Evolutionary conservation across 2,888 invertebrate genomes (phyloP).

Genomic region (Drymonia ruficornis): DNA sequence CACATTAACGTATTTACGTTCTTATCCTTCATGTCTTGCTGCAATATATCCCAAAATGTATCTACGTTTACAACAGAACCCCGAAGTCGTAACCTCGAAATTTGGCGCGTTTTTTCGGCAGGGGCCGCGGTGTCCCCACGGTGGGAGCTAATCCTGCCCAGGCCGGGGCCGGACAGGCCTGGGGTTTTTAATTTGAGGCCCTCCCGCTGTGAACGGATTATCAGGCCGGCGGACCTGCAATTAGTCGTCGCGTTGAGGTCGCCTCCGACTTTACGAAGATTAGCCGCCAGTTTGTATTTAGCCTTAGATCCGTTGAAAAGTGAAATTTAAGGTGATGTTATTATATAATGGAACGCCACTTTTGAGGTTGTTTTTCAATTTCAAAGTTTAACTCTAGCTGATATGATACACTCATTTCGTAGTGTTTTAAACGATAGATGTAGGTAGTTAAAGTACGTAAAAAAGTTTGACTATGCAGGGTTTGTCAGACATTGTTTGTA

Average conservation of each 20-base stretch:
- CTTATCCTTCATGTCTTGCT: too few relatives aligned
- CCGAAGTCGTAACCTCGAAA: not conserved
- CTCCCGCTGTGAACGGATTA: conserved; percentile 82
- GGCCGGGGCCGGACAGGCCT: conserved; percentile 63
- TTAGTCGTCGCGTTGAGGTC: conserved; percentile 70
- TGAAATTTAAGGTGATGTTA: conserved; percentile 16
- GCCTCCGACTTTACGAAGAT: conserved; percentile 58
- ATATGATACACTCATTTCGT: too few relatives aligned
- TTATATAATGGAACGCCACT: not conserved
- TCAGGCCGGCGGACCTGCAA: conserved; percentile 70
- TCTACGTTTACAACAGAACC: not conserved
- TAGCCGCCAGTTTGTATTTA: conserved; percentile 42
- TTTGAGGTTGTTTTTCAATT: too few relatives aligned
- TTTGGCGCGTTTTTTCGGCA: conserved; percentile 24
- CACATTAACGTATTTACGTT: too few relatives aligned
- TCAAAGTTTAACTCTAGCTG: too few relatives aligned
- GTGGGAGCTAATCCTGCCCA: conserved; percentile 69
- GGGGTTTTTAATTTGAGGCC: conserved; percentile 81
- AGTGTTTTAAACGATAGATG: too few relatives aligned
- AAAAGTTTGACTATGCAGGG: too few relatives aligned
- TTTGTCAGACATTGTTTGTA: too few relatives aligned
- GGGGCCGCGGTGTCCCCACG: conserved; percentile 43
- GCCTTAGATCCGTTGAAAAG: conserved; percentile 33
- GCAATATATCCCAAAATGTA: not conserved
- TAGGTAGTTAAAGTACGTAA: too few relatives aligned